A percentile compares a stretch with the other conserved stretches of the same genome.
phyloP scores from a whole-genome alignment of 2,113 vertebrate genomes.

The Phyllostomus hastatus region DNA sequence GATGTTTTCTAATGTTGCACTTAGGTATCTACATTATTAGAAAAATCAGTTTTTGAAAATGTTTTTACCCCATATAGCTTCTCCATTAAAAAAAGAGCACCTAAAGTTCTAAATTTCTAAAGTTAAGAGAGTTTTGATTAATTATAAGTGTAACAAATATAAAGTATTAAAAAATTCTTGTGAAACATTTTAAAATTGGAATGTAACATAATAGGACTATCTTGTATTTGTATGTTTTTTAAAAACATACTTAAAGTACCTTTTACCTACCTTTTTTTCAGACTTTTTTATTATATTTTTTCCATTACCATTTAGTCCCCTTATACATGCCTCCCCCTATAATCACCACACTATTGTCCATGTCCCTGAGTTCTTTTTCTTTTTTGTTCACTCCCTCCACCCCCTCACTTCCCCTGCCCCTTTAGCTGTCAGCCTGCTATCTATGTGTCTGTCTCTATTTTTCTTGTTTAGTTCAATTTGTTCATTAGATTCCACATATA shows the following conservation, averaged over 20 bases:
- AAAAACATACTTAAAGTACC: neutral
- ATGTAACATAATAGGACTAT: neutral
- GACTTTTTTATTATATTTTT: too few relatives aligned
- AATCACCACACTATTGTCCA: too few relatives aligned
- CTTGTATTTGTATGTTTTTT: neutral
- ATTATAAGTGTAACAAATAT: neutral
- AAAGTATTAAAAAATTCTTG: neutral
- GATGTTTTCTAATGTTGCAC: constrained; percentile 14
- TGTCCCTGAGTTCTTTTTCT: too few relatives aligned
- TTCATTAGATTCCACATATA: too few relatives aligned
- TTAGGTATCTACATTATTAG: neutral
- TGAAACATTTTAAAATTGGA: neutral
- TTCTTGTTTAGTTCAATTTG: too few relatives aligned
- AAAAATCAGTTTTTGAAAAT: neutral
- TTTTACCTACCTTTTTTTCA: neutral
- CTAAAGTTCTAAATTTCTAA: neutral
- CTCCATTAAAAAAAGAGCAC: neutral
- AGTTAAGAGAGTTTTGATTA: neutral
- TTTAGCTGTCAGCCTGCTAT: too few relatives aligned
- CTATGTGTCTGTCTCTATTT: too few relatives aligned
- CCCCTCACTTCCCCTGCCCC: too few relatives aligned
- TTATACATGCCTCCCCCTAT: too few relatives aligned
- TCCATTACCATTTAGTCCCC: too few relatives aligned
- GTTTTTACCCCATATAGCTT: neutral
- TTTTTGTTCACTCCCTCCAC: too few relatives aligned